Conservation (phyloP, 2,113 vertebrate species). For the Colinus virginianus region DNA sequence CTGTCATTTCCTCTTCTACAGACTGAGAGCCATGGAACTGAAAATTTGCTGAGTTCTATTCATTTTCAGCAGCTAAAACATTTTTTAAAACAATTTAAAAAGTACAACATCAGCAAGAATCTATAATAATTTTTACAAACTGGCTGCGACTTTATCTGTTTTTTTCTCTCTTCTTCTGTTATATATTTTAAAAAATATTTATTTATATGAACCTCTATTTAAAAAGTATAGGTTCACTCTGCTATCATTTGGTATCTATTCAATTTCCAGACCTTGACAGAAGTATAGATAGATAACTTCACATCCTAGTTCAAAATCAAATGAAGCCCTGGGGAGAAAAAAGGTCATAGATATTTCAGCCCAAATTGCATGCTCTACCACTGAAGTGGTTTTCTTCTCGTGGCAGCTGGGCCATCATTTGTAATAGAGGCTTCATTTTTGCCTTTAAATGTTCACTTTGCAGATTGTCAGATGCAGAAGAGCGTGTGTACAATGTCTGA, state of each 20-base stretch:
- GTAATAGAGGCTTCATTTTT: background rate
- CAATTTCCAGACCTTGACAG: background rate
- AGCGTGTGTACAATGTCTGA: background rate
- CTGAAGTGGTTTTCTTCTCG: background rate
- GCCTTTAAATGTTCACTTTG: background rate
- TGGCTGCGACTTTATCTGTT: background rate
- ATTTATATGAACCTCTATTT: no score
- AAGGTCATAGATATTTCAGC: background rate
- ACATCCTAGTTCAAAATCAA: background rate
- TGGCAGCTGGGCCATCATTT: background rate
- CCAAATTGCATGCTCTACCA: background rate
- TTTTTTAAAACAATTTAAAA: background rate
- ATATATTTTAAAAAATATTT: background rate
- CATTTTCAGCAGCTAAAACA: background rate
- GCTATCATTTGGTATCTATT: background rate
- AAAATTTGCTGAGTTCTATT: background rate
- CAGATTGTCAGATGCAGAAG: rapidly evolving
- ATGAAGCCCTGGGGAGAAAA: background rate
- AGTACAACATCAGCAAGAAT: background rate
- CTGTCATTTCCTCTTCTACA: background rate
- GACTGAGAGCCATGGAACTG: background rate
- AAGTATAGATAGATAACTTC: background rate
- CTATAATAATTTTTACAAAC: background rate
- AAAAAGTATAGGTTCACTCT: background rate
- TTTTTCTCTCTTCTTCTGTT: background rate